phyloP scores from a whole-genome alignment of 1,140 invertebrate species.

The Ceratoteleas bidentatus region DNA sequence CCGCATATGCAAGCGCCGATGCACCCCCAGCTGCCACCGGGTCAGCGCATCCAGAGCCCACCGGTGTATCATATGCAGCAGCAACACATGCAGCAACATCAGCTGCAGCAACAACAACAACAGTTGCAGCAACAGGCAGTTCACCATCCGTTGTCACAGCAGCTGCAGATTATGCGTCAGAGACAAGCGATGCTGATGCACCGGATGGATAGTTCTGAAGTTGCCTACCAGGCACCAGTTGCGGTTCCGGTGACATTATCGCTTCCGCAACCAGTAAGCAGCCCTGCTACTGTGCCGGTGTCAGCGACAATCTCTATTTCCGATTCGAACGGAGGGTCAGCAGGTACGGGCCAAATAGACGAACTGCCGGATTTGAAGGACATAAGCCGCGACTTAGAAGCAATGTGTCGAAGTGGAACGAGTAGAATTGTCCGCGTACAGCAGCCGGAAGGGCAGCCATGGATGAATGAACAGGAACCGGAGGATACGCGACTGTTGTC shows the following conservation, averaged over 20 bases:
- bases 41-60: neutral
- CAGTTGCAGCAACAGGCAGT: constrained; percentile 11
- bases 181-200: constrained; percentile 15
- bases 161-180: constrained; percentile 15
- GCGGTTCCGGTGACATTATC: neutral
- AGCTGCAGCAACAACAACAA: constrained; percentile 4
- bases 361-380: no score
- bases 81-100: constrained; percentile 17
- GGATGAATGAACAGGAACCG: constrained; percentile 19
- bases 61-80: no score
- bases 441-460: constrained; percentile 22
- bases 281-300: neutral
- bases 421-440: constrained; percentile 17
- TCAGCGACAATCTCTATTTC: neutral
- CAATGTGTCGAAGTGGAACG: no score
- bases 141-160: neutral
- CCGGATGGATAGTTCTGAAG: neutral
- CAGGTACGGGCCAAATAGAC: neutral
- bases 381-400: no score
- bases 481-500: constrained; percentile 35
- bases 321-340: neutral
- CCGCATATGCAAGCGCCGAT: constrained; percentile 18
- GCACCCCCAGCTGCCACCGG: constrained; percentile 10
- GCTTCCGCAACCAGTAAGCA: no score
- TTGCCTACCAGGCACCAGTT: no score